phyloP scores from a whole-genome alignment of 2,113 vertebrate genomes.

The Gorsachius goisagi region DNA sequence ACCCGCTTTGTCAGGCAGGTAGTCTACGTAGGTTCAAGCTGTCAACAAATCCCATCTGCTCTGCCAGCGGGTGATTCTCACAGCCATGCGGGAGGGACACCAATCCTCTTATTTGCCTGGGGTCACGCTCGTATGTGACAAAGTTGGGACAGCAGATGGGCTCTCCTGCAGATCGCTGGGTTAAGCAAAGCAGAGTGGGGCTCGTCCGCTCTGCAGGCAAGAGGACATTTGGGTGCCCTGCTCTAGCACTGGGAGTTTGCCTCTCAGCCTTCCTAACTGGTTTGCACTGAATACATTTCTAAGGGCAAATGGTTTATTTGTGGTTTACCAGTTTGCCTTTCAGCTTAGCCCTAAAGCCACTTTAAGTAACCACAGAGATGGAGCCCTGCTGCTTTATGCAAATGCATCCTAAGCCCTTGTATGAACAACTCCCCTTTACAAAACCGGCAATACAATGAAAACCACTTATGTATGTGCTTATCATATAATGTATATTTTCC shows the following conservation, averaged over 20 bases:
- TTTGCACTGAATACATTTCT: background rate
- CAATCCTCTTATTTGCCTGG: background rate
- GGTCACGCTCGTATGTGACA: background rate
- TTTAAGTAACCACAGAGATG: background rate
- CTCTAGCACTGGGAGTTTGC: background rate
- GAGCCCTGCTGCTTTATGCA: background rate
- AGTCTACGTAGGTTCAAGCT: background rate
- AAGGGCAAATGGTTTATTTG: background rate
- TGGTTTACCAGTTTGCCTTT: background rate
- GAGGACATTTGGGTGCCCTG: background rate
- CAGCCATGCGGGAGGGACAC: background rate
- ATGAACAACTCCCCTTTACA: background rate
- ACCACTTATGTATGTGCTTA: background rate
- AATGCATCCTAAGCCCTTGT: background rate
- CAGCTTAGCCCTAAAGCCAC: background rate
- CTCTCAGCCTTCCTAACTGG: background rate
- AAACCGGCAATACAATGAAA: background rate
- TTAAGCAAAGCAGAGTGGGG: background rate
- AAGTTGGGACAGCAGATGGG: background rate
- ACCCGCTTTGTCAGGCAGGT: background rate
- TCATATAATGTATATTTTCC: background rate
- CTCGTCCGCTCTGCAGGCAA: background rate
- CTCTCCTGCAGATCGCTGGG: background rate
- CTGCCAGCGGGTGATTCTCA: background rate
- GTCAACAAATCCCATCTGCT: conserved; percentile 21